Percentiles rank a stretch among this genome's conserved stretches.
These are phyloP conservation scores for Hormaphis cornu DNA, from an alignment of 1,140 invertebrate species.

Conservation along the genomic window DNA sequence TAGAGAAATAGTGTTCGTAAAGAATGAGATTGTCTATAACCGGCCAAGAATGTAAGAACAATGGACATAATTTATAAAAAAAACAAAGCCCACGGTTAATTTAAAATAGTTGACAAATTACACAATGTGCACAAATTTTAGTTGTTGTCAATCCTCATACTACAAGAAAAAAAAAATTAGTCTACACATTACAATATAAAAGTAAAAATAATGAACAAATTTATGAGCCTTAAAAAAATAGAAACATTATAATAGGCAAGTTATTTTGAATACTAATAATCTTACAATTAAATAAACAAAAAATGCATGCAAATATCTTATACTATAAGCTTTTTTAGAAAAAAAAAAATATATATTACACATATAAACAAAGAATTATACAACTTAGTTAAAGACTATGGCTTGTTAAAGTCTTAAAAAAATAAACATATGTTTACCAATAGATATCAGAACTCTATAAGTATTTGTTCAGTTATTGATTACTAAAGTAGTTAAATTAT, in stretches of 20 bases:
- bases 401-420: not conserved
- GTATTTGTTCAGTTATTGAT: not conserved
- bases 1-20: no score
- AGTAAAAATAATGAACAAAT: not conserved
- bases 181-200: no score
- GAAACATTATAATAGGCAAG: constrained; percentile 2
- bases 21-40: no score
- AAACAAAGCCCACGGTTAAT: no score
- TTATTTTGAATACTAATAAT: not conserved
- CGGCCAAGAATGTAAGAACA: no score
- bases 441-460: not conserved
- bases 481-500: not conserved
- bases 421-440: not conserved
- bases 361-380: not conserved
- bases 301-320: not conserved
- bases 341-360: constrained; percentile 1
- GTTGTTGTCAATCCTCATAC: no score
- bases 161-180: no score
- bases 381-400: not conserved
- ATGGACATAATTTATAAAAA: no score
- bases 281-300: not conserved
- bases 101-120: no score
- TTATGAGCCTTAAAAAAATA: not conserved
- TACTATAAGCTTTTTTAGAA: not conserved
- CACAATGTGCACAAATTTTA: no score